Percentiles rank a stretch among this genome's conserved stretches.
Evolutionary conservation across 2,888 invertebrate genomes (phyloP).

Genomic region (Andricus quercusramuli): DNA sequence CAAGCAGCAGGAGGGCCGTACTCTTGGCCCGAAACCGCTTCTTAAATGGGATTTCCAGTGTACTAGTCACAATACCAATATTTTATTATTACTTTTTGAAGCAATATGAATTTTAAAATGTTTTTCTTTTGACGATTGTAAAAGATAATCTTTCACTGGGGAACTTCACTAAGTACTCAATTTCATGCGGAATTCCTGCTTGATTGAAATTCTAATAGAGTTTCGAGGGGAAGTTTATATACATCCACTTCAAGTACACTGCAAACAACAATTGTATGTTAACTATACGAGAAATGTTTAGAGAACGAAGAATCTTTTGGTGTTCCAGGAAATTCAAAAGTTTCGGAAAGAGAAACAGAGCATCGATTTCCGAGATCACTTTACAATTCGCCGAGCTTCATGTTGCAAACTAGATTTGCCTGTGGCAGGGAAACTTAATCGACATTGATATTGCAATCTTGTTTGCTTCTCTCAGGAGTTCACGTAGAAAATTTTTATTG

Average conservation of each 20-base stretch:
- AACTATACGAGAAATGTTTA: not conserved
- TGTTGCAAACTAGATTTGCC: not conserved
- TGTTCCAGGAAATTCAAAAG: not conserved
- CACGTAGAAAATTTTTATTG: not conserved
- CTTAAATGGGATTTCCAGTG: too few species aligned
- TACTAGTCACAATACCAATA: too few species aligned
- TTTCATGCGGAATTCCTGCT: not conserved
- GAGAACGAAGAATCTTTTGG: not conserved
- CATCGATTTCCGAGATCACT: constrained; percentile 9
- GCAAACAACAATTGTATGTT: not conserved
- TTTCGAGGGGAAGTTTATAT: not conserved
- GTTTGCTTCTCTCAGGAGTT: not conserved
- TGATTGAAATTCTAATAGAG: not conserved
- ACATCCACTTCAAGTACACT: not conserved
- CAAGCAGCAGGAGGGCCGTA: too few species aligned
- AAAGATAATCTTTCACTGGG: not conserved
- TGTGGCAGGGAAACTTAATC: constrained; percentile 19
- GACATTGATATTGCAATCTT: constrained; percentile 1
- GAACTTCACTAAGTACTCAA: not conserved
- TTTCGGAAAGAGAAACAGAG: constrained; percentile 20
- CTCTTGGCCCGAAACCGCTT: too few species aligned
- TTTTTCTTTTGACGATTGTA: too few species aligned
- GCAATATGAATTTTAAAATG: too few species aligned
- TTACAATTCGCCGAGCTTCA: not conserved
- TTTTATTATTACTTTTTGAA: too few species aligned